Conservation (phyloP, 2,113 vertebrate species). For the Gambusia holbrooki region DNA sequence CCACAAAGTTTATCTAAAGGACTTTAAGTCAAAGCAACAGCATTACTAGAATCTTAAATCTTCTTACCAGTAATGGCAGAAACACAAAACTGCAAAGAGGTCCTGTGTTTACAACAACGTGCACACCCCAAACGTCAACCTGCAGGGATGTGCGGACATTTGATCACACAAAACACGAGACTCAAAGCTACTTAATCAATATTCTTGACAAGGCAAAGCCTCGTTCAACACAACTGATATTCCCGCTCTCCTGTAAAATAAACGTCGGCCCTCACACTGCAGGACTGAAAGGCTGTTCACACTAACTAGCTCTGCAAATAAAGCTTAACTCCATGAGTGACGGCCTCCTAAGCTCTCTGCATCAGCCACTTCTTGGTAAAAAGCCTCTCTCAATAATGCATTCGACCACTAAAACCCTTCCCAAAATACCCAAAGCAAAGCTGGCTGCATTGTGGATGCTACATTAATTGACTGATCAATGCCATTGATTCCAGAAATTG, state of each 20-base stretch:
- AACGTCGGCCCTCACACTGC: conserved; percentile 59
- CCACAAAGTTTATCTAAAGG: background rate
- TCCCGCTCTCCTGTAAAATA: conserved; percentile 64
- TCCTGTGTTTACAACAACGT: background rate
- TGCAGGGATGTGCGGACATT: background rate
- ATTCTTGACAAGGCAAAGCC: conserved; percentile 73
- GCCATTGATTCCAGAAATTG: conserved; percentile 63
- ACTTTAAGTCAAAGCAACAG: background rate
- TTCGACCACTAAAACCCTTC: conserved; percentile 69
- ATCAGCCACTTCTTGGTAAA: conserved; percentile 69
- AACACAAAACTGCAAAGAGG: conserved; percentile 1
- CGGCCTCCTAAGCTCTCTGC: conserved; percentile 73
- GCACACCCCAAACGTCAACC: background rate
- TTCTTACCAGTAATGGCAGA: background rate
- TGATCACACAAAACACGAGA: conserved; percentile 46
- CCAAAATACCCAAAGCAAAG: conserved; percentile 51
- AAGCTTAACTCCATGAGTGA: conserved; percentile 77
- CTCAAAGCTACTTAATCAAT: conserved; percentile 72
- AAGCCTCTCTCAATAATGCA: conserved; percentile 75
- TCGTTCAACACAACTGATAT: conserved; percentile 74
- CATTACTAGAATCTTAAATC: background rate
- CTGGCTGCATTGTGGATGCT: conserved; percentile 52
- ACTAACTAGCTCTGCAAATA: conserved; percentile 75
- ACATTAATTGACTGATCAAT: conserved; percentile 76
- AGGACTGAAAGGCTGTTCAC: conserved; percentile 69